These are phyloP conservation scores for Coptodon rendalli DNA, from an alignment of 2,113 vertebrate genomes.

Conservation along the genomic window DNA sequence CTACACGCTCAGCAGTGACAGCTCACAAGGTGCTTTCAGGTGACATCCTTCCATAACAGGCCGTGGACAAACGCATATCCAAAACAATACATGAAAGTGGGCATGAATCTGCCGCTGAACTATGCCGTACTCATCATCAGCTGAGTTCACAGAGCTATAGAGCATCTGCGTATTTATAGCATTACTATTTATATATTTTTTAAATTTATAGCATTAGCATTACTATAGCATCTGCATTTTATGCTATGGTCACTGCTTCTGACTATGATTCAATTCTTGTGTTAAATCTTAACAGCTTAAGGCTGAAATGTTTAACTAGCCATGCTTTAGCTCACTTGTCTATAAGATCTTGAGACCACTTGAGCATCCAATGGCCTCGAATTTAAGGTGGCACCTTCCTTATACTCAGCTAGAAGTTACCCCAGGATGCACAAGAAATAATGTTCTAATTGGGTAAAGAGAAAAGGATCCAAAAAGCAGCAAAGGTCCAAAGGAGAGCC, in stretches of 20 bases:
- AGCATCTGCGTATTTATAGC: neutral
- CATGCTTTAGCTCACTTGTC: neutral
- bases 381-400: neutral
- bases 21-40: neutral
- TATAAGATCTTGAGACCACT: neutral
- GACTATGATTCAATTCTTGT: neutral
- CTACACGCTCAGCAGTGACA: neutral
- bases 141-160: neutral
- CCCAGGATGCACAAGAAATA: neutral
- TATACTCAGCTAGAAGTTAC: neutral
- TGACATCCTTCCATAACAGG: neutral
- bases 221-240: neutral
- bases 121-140: neutral
- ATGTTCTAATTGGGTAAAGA: neutral
- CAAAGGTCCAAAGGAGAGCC: neutral
- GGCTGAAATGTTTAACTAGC: neutral
- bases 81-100: neutral
- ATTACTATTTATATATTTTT: accelerated
- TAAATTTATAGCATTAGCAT: neutral
- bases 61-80: neutral
- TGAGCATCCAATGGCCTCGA: neutral
- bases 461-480: neutral
- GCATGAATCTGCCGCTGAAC: neutral
- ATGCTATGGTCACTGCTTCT: neutral
- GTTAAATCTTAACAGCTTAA: neutral